phyloP scores from a whole-genome alignment of 2,888 invertebrate genomes.

The Watsonalla cultraria region DNA sequence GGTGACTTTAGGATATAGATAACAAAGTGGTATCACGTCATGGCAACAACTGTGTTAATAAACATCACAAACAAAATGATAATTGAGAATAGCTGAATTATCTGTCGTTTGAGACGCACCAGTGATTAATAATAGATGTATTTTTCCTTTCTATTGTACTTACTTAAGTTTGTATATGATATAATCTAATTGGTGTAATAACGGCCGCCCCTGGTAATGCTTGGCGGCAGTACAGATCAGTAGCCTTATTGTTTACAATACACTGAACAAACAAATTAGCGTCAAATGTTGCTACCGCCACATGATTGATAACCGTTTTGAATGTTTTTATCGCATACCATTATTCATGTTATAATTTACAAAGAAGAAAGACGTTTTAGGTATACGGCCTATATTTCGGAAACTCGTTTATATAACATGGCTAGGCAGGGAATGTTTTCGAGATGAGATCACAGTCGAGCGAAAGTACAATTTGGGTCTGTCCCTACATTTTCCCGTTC shows the following conservation, averaged over 20 bases:
- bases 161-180: conserved; percentile 15
- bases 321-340: conserved; percentile 11
- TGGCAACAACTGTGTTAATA: conserved; percentile 7
- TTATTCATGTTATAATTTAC: conserved; percentile 5
- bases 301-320: conserved; percentile 17
- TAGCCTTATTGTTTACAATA: conserved; percentile 14
- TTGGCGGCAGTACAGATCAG: conserved; percentile 8
- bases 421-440: too few relatives aligned
- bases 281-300: conserved; percentile 13
- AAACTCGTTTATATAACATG: too few relatives aligned
- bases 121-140: conserved; percentile 9
- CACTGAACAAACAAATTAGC: conserved; percentile 15
- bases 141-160: conserved; percentile 9
- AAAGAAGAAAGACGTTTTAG: not conserved
- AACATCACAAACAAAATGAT: conserved; percentile 1
- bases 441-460: too few relatives aligned
- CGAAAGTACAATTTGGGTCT: too few relatives aligned
- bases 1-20: not conserved
- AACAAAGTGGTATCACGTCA: conserved; percentile 3
- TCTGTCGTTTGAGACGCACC: not conserved
- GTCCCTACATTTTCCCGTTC: not conserved
- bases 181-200: conserved; percentile 7
- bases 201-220: conserved; percentile 1
- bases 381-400: too few relatives aligned
- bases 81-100: not conserved